phyloP scores from a whole-genome alignment of 2,797 vertebrate species.

The Rhinichthys osculus region DNA sequence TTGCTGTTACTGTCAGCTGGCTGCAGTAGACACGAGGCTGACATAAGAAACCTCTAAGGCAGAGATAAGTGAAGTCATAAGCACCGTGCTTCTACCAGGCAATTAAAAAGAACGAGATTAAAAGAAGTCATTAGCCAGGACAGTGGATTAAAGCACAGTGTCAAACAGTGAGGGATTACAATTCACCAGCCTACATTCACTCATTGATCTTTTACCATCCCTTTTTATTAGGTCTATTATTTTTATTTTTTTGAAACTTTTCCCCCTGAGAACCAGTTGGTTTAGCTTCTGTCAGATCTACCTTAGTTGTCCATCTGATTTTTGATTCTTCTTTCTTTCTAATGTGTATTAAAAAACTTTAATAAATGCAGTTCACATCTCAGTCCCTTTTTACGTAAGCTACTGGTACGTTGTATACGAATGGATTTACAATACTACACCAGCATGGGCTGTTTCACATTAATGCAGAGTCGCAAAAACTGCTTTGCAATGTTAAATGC shows the following conservation, averaged over 20 bases:
- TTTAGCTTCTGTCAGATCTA: conserved; percentile 40
- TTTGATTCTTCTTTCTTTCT: not conserved
- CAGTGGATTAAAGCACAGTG: conserved; percentile 55
- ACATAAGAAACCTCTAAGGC: conserved; percentile 59
- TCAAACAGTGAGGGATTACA: conserved; percentile 58
- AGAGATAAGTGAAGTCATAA: conserved; percentile 51
- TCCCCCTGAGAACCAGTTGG: conserved; percentile 59
- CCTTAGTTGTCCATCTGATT: conserved; percentile 13
- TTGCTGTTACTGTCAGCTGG: conserved; percentile 37
- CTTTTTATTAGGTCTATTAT: conserved; percentile 25
- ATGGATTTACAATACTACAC: conserved; percentile 33
- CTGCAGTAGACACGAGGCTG: conserved; percentile 43
- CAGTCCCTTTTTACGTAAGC: not conserved
- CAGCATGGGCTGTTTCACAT: conserved; percentile 35
- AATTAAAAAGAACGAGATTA: conserved; percentile 54
- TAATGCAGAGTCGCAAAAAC: conserved; percentile 40
- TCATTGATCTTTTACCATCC: conserved; percentile 38
- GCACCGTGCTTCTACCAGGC: conserved; percentile 59
- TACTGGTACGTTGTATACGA: not conserved
- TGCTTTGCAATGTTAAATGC: conserved; percentile 49
- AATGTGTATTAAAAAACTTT: conserved; percentile 22
- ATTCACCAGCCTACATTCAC: conserved; percentile 50
- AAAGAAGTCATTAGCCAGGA: conserved; percentile 55
- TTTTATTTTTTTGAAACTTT: conserved; percentile 2
- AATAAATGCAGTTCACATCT: conserved; percentile 13